Percentiles rank a stretch among this genome's conserved stretches.
Evolutionary conservation across 2,888 invertebrate species (phyloP).

Genomic region (Meta bourneti): DNA sequence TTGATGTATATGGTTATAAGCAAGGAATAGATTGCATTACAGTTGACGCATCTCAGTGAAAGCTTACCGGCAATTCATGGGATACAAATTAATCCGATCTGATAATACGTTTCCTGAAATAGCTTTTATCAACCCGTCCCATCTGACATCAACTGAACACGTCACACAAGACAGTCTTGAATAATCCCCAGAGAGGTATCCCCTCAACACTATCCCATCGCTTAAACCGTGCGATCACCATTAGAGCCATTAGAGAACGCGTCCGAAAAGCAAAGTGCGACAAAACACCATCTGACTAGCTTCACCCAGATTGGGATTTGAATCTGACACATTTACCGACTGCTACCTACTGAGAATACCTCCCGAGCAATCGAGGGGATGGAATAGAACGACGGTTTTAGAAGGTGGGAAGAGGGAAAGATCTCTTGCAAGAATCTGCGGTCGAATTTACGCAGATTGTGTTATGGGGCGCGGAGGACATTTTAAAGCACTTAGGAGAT

Average conservation of each 20-base stretch:
- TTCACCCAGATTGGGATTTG: conserved; percentile 5
- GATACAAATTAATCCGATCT: too few relatives aligned
- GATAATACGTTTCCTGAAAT: too few relatives aligned
- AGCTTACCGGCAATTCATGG: too few relatives aligned
- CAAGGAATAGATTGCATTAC: too few relatives aligned
- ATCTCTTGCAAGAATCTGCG: not conserved
- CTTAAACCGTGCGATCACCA: not conserved
- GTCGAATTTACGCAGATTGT: not conserved
- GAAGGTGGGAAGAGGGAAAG: not conserved
- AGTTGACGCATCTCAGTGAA: too few relatives aligned
- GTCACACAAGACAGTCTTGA: not conserved
- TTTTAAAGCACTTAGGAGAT: conserved; percentile 30
- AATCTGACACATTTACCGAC: conserved; percentile 24
- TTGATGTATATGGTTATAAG: too few relatives aligned
- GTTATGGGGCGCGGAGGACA: not conserved
- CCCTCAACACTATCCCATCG: not conserved
- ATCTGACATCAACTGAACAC: not conserved
- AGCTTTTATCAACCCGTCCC: too few relatives aligned
- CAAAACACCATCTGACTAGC: conserved; percentile 20
- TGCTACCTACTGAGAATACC: not conserved
- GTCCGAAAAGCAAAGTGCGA: not conserved
- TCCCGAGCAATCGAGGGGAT: not conserved
- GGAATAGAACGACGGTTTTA: not conserved
- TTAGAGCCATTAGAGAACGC: not conserved
- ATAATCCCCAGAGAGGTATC: not conserved